Base-by-base conservation (phyloP, 2,888 invertebrate genomes). In the Tricholauxania praeusta region DNA sequence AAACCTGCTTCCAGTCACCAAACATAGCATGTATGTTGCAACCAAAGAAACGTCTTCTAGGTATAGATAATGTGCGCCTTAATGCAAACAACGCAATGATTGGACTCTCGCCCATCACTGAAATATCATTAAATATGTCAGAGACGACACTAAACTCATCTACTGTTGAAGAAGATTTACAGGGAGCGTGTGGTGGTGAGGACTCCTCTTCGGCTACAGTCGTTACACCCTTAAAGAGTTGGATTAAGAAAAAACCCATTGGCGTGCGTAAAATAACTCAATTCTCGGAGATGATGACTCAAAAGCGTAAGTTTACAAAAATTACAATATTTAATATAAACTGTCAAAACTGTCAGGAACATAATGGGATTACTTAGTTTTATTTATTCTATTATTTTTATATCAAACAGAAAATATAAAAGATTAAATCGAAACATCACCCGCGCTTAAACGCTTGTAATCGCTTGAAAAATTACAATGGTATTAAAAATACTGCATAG, bases 111-210 rank as follows among this genome's bases (percentile, higher is more conserved):
- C 77, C 77, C 7, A 75, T 78, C 3, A 72, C 77, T 1, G 77
- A 76, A 39, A 74, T 78, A 57, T 74, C 77, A 0, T 71, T 72
- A 55, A 78, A 76, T 32, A 74, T 78, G 63, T 74, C 65, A n/a
- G 76, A 72, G n/a, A 72, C 77, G 22, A 67, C 73, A 15, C 69
- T 78, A 55, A 53, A 60, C 52, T 57, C 63, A n/a, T 52, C 0
- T 32, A 5, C 28, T 6, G 49, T 19, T 5, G 71, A 70, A 8
- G 49, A 63, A 10, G 39, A 39, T 1, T 10, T 10, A 2, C 10
- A 39, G 10, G 39, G 39, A 12, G 65, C 10, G 12, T 48, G 39
- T 12, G 64, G 51, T 51, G 59, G 57, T n/a, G 8, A 10, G 5
- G 10, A 39, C 10, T 7, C 10, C 2, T 39, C 39, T 39, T 39